Percentiles rank a stretch among this genome's conserved stretches.
Conservation (phyloP, 2,113 vertebrate genomes). For the Anoura caudifer region DNA sequence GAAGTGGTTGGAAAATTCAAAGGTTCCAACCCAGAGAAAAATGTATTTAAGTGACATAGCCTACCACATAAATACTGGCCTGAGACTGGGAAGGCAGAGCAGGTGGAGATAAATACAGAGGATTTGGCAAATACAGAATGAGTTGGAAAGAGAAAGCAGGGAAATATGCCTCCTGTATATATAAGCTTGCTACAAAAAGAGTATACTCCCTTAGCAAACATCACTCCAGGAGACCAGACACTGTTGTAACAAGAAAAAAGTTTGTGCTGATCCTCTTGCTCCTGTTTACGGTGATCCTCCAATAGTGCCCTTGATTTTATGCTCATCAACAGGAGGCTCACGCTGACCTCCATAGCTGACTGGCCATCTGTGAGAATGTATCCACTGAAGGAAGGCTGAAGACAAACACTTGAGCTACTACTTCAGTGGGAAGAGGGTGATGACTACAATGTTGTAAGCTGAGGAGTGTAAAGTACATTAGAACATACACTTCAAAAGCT, state of each 20-base stretch:
- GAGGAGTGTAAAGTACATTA: background rate
- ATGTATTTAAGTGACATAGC: background rate
- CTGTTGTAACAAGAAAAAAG: background rate
- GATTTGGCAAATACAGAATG: background rate
- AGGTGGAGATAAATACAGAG: background rate
- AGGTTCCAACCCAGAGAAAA: background rate
- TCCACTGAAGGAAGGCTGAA: background rate
- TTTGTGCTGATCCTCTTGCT: background rate
- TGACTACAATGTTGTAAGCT: background rate
- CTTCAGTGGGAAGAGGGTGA: slow-evolving; percentile 37
- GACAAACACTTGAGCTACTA: slow-evolving; percentile 11
- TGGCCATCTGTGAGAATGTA: background rate
- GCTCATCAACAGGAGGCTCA: background rate
- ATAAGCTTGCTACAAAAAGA: background rate
- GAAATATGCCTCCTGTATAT: background rate
- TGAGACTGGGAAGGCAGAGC: background rate
- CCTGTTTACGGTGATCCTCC: background rate
- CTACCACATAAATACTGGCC: background rate
- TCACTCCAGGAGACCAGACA: background rate
- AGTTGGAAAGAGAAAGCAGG: background rate
- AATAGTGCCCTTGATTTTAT: background rate
- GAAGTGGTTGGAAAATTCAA: background rate
- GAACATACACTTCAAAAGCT: background rate
- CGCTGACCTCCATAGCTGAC: background rate
- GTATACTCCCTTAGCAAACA: background rate